Evolutionary conservation across 2,113 vertebrate genomes (phyloP).

Genomic region (Cephalophus harveyi): DNA sequence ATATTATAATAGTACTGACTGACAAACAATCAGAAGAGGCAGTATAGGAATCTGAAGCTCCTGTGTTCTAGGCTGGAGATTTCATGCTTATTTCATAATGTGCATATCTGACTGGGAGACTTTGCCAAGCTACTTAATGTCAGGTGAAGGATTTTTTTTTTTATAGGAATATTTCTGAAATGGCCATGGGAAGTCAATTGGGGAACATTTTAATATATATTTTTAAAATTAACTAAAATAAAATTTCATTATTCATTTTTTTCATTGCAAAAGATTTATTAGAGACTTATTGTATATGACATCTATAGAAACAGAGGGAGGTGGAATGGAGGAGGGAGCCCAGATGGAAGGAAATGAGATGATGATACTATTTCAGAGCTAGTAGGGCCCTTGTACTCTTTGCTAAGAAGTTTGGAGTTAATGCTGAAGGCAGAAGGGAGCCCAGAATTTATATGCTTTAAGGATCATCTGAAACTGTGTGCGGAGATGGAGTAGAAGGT

Average conservation of each 20-base stretch:
- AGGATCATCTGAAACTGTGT: neutral
- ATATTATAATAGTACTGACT: neutral
- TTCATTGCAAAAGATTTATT: neutral
- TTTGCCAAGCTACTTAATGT: neutral
- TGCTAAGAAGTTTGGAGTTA: neutral
- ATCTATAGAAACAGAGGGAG: neutral
- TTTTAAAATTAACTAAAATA: neutral
- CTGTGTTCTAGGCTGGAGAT: neutral
- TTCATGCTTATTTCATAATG: neutral
- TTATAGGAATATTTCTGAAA: neutral
- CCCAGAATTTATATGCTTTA: neutral
- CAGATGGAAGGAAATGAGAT: neutral
- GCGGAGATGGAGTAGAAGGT: neutral
- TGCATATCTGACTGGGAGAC: neutral
- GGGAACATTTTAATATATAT: neutral
- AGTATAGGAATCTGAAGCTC: neutral
- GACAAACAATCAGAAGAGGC: neutral
- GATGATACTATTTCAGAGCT: neutral
- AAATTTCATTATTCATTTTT: neutral
- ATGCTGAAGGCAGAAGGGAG: neutral
- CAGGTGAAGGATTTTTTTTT: neutral
- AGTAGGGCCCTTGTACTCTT: neutral
- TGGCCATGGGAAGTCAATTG: neutral
- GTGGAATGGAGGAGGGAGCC: neutral
- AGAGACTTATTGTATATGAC: neutral